Evolutionary conservation across 2,888 invertebrate genomes (phyloP).

Genomic region (Heliconius cydno): DNA sequence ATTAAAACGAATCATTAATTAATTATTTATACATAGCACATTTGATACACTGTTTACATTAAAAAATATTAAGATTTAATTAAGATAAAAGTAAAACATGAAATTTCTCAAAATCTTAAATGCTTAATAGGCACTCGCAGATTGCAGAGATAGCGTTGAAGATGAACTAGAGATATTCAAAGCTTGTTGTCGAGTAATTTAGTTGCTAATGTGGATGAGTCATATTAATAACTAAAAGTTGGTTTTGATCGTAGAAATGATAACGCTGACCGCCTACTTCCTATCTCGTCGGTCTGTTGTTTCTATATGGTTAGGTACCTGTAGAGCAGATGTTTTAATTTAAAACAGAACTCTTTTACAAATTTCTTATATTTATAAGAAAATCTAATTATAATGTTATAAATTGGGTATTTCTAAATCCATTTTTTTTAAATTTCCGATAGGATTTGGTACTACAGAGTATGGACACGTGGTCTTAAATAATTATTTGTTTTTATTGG

Average conservation of each 20-base stretch:
- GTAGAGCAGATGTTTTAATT: slow-evolving; percentile 45
- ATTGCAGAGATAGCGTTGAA: slow-evolving; percentile 16
- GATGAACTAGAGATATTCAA: slow-evolving; percentile 25
- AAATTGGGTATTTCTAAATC: background rate
- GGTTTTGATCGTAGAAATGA: slow-evolving; percentile 58
- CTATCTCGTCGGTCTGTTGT: slow-evolving; percentile 50
- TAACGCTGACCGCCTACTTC: slow-evolving; percentile 64
- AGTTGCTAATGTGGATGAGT: slow-evolving; percentile 54
- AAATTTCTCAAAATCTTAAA: slow-evolving; percentile 25
- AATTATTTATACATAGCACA: slow-evolving; percentile 10
- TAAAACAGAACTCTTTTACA: background rate
- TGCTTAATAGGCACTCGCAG: slow-evolving; percentile 16
- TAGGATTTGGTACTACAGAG: too few relatives aligned
- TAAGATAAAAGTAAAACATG: slow-evolving; percentile 23
- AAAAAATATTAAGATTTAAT: slow-evolving; percentile 27
- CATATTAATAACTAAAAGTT: slow-evolving; percentile 54
- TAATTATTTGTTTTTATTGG: background rate
- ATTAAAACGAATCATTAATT: background rate
- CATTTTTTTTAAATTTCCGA: too few relatives aligned
- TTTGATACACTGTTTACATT: slow-evolving; percentile 19
- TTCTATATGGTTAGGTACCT: slow-evolving; percentile 40
- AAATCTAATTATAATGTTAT: background rate
- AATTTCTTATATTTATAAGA: background rate
- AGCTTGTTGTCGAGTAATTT: slow-evolving; percentile 47
- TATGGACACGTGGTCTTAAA: background rate